Evolutionary conservation across 1,140 invertebrate genomes (phyloP).

Genomic region (Sinella curviseta): DNA sequence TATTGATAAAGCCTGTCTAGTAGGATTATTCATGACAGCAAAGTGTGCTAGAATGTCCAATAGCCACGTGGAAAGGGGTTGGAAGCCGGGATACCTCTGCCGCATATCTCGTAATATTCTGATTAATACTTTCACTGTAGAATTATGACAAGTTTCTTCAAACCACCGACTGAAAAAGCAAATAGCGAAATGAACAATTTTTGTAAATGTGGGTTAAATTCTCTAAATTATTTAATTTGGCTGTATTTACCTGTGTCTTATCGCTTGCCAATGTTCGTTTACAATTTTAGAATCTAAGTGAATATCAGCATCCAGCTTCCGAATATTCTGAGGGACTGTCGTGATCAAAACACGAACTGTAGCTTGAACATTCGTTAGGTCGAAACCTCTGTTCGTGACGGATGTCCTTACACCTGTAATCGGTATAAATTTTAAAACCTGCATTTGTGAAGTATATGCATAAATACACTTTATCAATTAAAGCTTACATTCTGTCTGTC

Average conservation of each 20-base stretch:
- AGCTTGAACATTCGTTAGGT: slow-evolving; percentile 62
- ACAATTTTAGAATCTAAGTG: slow-evolving; percentile 84
- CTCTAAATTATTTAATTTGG: not conserved
- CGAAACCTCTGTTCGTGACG: slow-evolving; percentile 46
- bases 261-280: slow-evolving; percentile 85
- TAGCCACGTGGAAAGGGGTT: slow-evolving; percentile 93
- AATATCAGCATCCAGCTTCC: slow-evolving; percentile 88
- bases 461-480: not conserved
- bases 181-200: not conserved
- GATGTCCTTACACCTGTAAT: slow-evolving; percentile 40
- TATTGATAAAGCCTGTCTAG: slow-evolving; percentile 85
- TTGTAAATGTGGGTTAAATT: not conserved
- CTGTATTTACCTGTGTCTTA: slow-evolving; percentile 72
- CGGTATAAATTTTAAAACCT: not conserved
- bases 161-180: slow-evolving; percentile 79
- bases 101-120: slow-evolving; percentile 86
- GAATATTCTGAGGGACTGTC: slow-evolving; percentile 87
- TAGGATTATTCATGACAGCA: slow-evolving; percentile 94
- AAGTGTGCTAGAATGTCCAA: slow-evolving; percentile 93
- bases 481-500: slow-evolving; percentile 47
- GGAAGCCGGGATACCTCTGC: slow-evolving; percentile 83
- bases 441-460: not conserved
- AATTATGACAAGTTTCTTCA: slow-evolving; percentile 96
- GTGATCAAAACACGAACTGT: slow-evolving; percentile 87
- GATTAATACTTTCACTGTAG: slow-evolving; percentile 93